Base-by-base conservation (phyloP, 2,113 vertebrate species). In the Marcusenius ussheri region DNA sequence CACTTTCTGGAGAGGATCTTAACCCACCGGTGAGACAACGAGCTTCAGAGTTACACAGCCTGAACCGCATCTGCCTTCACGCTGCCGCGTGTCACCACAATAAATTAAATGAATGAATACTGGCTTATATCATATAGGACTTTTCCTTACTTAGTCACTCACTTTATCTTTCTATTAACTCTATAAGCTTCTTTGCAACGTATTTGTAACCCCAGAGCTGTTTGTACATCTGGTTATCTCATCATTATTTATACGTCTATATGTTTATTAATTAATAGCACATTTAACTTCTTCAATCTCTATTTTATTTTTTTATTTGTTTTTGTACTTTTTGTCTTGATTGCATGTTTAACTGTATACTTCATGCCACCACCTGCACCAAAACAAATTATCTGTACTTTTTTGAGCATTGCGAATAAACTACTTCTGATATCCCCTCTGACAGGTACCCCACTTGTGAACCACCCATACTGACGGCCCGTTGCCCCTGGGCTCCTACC, bases 401-500 rank as follows among this genome's bases (percentile, higher is more conserved):
- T 62, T 66, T 66, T 27, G 3, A 27, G n/a, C n/a, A 66, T 66
- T 9, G n/a, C 9, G 27, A 70, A 31, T 31, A 70, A 31, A 31
- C 8, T n/a, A n/a, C 8, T 0, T 70, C n/a, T 31, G n/a, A 13
- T 31, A 70, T 70, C 62, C 62, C 62, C 27, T 70, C 62, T 31
- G 62, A 11, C 62, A 31, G 10, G 62, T 31, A 70, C 62, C 62
- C 62, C 62, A n/a, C 62, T n/a, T 66, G 62, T 11, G n/a, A 66
- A 3, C 62, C 56, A 62, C 21, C 56, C 56, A 62, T 62, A 62
- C 2, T 62, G 24, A 62, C 62, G n/a, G 62, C 27, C n/a, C 62
- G 27, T 27, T 13, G 3, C n/a, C 62, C 62, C n/a, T 13, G 62
- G 27, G 10, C 90, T 88, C 87, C 89, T 96, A 96, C 96, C 96